A percentile compares a stretch with the other conserved stretches of the same genome.
These are phyloP conservation scores for Sebastes taczanowskii DNA, from an alignment of 2,797 vertebrate genomes.

Conservation along the genomic window DNA sequence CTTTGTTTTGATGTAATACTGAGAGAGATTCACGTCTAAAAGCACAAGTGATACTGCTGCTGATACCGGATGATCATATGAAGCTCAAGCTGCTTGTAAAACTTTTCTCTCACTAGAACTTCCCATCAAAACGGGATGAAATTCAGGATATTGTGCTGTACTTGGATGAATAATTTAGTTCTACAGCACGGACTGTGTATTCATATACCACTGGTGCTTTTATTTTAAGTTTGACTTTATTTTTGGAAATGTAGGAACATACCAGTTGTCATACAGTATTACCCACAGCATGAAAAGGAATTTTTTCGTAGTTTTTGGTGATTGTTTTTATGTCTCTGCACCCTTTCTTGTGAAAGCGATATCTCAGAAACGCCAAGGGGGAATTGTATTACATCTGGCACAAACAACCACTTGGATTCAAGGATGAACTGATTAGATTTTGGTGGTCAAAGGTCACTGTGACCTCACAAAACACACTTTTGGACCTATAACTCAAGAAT, in stretches of 20 bases:
- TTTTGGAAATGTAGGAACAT: neutral
- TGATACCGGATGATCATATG: neutral
- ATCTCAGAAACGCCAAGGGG: neutral
- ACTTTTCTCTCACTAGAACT: slow-evolving; percentile 4
- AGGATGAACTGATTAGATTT: neutral
- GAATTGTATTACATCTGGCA: neutral
- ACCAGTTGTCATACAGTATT: neutral
- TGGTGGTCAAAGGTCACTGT: neutral
- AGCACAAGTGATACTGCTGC: neutral
- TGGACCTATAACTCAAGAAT: neutral
- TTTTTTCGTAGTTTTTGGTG: neutral
- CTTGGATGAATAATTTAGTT: neutral
- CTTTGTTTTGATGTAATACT: neutral
- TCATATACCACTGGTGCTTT: neutral
- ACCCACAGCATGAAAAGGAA: neutral
- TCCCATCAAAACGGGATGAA: neutral
- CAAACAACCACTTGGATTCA: neutral
- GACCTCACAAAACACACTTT: neutral
- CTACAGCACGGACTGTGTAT: neutral
- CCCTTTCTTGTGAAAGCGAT: neutral
- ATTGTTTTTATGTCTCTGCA: neutral
- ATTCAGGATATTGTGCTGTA: neutral
- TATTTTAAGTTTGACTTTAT: neutral
- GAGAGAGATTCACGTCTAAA: neutral
- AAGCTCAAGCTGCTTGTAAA: neutral